Percentiles rank a stretch among this genome's conserved stretches.
phyloP scores from a whole-genome alignment of 2,888 invertebrate genomes.

The Lottia scabra region DNA sequence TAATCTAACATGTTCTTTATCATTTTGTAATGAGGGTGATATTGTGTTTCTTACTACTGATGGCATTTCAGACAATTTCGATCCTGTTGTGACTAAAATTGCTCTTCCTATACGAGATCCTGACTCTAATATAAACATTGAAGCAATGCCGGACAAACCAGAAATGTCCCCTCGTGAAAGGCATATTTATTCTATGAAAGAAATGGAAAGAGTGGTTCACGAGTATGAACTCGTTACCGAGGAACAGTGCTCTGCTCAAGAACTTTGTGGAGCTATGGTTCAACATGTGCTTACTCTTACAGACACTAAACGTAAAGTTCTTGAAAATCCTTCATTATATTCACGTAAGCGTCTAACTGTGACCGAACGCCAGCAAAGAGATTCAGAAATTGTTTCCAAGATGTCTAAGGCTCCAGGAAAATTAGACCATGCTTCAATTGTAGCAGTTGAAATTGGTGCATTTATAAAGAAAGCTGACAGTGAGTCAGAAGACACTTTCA shows the following conservation, averaged over 20 bases:
- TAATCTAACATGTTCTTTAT: conserved; percentile 87
- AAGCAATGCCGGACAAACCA: conserved; percentile 52
- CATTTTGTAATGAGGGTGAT: conserved; percentile 82
- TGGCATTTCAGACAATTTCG: conserved; percentile 90
- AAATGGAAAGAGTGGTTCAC: conserved; percentile 68
- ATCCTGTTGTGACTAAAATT: conserved; percentile 91
- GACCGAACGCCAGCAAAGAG: conserved; percentile 61
- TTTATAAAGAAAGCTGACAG: conserved; percentile 56
- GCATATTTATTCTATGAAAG: conserved; percentile 82
- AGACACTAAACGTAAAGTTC: conserved; percentile 82
- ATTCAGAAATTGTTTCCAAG: conserved; percentile 76
- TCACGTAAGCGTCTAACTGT: conserved; percentile 56
- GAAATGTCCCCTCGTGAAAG: conserved; percentile 72
- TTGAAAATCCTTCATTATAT: conserved; percentile 77
- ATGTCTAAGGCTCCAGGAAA: conserved; percentile 86
- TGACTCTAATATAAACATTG: conserved; percentile 36
- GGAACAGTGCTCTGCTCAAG: conserved; percentile 64
- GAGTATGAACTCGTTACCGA: conserved; percentile 68
- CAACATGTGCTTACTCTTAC: conserved; percentile 74
- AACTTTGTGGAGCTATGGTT: conserved; percentile 66
- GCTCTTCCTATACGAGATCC: conserved; percentile 70
- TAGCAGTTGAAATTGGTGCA: conserved; percentile 80
- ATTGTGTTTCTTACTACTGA: conserved; percentile 90
- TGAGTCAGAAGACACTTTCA: conserved; percentile 13
- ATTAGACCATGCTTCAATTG: conserved; percentile 87